phyloP scores from a whole-genome alignment of 2,797 vertebrate species.

The Selene dorsalis region DNA sequence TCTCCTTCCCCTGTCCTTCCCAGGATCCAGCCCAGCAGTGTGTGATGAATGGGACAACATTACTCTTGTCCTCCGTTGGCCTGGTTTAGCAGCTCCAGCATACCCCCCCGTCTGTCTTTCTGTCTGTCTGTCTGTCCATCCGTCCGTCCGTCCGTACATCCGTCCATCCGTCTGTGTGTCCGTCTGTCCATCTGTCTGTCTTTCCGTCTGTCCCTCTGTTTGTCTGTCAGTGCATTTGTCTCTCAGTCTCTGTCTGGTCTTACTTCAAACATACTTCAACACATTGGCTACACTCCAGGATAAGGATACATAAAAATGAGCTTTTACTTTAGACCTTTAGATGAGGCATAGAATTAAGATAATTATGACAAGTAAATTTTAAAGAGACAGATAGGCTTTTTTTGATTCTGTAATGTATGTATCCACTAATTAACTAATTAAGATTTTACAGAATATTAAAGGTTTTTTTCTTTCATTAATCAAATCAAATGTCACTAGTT shows the following conservation, averaged over 20 bases:
- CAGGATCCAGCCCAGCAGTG: slow-evolving; percentile 74
- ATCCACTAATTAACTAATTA: slow-evolving; percentile 7
- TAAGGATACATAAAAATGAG: not conserved
- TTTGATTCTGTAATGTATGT: not conserved
- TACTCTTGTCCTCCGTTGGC: slow-evolving; percentile 84
- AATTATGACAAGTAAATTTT: not conserved
- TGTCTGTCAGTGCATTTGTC: slow-evolving; percentile 6
- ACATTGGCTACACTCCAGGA: not conserved
- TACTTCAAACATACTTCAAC: slow-evolving; percentile 47
- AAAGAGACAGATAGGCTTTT: not conserved
- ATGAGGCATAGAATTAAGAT: not conserved
- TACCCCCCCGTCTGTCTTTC: slow-evolving; percentile 53
- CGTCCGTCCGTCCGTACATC: no score
- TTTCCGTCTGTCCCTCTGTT: slow-evolving; percentile 37
- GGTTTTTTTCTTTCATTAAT: slow-evolving; percentile 1
- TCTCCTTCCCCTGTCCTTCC: slow-evolving; percentile 84
- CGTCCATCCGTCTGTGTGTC: slow-evolving; percentile 50
- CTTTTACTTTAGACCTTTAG: slow-evolving; percentile 6
- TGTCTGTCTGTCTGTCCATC: slow-evolving; percentile 32
- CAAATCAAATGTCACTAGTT: slow-evolving; percentile 6
- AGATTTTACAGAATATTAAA: not conserved
- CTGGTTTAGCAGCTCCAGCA: slow-evolving; percentile 78
- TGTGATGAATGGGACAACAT: slow-evolving; percentile 86
- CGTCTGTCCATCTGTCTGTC: slow-evolving; percentile 39
- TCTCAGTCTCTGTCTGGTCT: slow-evolving; percentile 26